Conservation (phyloP, 2,888 invertebrate species). For the Melieria picta region DNA sequence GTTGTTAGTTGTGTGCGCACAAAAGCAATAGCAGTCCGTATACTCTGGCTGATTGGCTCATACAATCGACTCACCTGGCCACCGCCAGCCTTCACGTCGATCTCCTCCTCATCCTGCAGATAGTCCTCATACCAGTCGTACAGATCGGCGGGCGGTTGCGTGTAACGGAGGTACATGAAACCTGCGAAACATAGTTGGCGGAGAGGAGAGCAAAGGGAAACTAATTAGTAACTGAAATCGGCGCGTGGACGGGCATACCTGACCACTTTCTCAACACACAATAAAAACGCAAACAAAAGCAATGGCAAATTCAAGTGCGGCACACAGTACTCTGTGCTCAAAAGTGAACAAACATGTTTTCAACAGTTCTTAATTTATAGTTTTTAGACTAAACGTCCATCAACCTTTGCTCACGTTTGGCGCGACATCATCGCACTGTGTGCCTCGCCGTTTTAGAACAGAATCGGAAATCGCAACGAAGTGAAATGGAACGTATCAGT, state of each 20-base stretch:
- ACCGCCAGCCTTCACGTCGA: conserved; percentile 98
- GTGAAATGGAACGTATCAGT: conserved; percentile 1
- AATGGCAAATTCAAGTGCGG: no score
- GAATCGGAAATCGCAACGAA: no score
- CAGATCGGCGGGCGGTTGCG: conserved; percentile 93
- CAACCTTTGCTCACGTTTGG: no score
- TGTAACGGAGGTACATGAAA: conserved; percentile 87
- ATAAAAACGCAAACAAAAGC: no score
- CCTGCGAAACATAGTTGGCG: conserved; percentile 62
- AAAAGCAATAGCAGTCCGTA: not conserved
- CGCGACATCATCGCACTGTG: no score
- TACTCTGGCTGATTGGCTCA: conserved; percentile 38
- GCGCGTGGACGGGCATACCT: no score
- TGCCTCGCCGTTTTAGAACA: no score
- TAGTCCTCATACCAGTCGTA: conserved; percentile 98
- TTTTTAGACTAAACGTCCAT: not conserved
- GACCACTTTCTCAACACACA: no score
- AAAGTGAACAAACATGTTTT: no score
- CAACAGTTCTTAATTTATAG: conserved; percentile 14
- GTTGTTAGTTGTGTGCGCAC: not conserved
- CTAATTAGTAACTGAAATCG: no score
- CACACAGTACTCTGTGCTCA: no score
- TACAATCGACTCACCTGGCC: conserved; percentile 74
- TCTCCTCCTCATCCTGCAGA: conserved; percentile 94
- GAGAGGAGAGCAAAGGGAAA: not conserved